Conservation (phyloP, 2,113 vertebrate species). For the Pygoscelis adeliae region DNA sequence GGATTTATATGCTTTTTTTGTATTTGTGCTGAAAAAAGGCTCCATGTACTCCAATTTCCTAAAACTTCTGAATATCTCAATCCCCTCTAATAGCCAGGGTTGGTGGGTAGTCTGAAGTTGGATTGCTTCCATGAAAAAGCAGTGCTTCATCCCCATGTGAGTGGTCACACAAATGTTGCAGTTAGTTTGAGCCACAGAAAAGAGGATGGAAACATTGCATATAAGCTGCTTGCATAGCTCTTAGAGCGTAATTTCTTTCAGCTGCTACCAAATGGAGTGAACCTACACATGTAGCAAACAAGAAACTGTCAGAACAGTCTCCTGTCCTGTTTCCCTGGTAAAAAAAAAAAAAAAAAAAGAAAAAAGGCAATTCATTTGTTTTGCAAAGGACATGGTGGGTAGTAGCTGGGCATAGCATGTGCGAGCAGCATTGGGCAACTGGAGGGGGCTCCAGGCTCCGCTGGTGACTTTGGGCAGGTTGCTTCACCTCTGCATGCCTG, state of each 20-base stretch:
- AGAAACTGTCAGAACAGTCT: background rate
- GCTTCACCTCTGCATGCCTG: background rate
- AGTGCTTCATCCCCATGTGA: background rate
- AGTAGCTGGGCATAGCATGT: background rate
- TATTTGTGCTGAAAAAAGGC: background rate
- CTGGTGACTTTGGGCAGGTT: background rate
- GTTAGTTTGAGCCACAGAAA: background rate
- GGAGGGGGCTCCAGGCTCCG: background rate
- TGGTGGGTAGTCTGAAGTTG: background rate
- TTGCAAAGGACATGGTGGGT: background rate
- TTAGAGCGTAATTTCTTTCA: background rate
- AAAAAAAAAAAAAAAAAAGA: background rate
- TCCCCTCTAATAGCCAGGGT: background rate
- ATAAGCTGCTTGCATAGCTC: background rate
- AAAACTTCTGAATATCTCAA: background rate
- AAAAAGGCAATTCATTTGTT: background rate
- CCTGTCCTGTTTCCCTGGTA: background rate
- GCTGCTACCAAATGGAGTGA: background rate
- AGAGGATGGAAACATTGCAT: background rate
- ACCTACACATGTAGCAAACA: background rate
- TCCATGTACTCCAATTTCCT: background rate
- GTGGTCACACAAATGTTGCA: background rate
- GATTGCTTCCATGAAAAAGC: background rate
- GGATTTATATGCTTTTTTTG: background rate
- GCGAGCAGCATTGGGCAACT: accelerated